These are phyloP conservation scores for Aphis craccivora DNA, from an alignment of 1,140 invertebrate genomes.

Conservation along the genomic window DNA sequence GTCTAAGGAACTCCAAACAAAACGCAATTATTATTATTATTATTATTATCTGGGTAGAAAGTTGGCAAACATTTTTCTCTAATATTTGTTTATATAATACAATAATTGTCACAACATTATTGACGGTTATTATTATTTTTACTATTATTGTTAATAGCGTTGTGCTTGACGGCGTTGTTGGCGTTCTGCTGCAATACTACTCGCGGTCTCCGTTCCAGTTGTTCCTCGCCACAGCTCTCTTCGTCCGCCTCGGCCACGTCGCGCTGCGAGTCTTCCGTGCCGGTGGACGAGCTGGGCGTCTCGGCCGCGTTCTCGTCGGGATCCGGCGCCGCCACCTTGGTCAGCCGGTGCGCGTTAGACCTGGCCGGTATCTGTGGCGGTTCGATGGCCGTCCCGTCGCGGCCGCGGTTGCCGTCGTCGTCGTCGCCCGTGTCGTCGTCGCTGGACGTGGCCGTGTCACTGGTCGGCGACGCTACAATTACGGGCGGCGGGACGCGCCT, in stretches of 20 bases:
- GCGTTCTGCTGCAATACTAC: neutral
- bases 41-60: slow-evolving; percentile 40
- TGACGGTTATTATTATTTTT: neutral
- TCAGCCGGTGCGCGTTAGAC: slow-evolving; percentile 58
- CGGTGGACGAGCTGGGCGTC: slow-evolving; percentile 62
- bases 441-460: slow-evolving; percentile 60
- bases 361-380: slow-evolving; percentile 44
- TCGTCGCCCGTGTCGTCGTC: slow-evolving; percentile 2
- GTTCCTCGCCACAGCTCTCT: slow-evolving; percentile 61
- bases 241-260: slow-evolving; percentile 61
- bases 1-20: neutral
- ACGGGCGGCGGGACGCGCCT: slow-evolving; percentile 59
- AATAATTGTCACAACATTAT: neutral
- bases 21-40: neutral
- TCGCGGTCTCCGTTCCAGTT: slow-evolving; percentile 38
- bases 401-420: neutral
- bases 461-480: slow-evolving; percentile 61
- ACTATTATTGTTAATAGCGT: neutral
- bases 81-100: neutral
- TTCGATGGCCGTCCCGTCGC: slow-evolving; percentile 30
- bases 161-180: neutral
- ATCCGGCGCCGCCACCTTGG: slow-evolving; percentile 49
- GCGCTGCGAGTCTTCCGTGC: slow-evolving; percentile 62
- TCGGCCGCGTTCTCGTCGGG: slow-evolving; percentile 58
- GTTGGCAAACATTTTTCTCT: slow-evolving; percentile 38